These are phyloP conservation scores for Jaculus jaculus DNA, from an alignment of 2,113 vertebrate genomes.

Conservation along the genomic window DNA sequence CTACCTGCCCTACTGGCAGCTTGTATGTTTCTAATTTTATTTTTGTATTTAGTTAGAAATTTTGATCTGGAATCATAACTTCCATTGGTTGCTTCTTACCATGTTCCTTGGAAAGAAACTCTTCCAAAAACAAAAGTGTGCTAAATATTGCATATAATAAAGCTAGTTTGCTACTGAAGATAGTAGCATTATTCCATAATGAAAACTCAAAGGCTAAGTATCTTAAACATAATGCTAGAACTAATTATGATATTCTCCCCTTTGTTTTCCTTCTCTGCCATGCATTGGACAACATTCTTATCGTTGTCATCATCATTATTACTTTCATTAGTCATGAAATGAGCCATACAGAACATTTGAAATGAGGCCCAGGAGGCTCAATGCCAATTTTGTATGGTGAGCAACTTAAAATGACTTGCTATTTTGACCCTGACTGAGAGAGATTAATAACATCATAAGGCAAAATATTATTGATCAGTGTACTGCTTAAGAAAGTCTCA, in stretches of 20 bases:
- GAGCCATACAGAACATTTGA: background rate
- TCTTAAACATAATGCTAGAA: background rate
- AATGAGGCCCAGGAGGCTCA: background rate
- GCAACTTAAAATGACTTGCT: conserved; percentile 38
- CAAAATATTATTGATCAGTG: conserved; percentile 35
- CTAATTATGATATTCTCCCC: background rate
- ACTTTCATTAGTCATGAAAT: conserved; percentile 67
- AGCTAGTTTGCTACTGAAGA: background rate
- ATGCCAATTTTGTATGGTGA: background rate
- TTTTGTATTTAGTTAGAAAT: background rate
- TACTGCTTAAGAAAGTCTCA: background rate
- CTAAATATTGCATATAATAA: background rate
- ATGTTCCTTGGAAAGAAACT: background rate
- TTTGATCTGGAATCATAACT: background rate
- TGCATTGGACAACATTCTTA: background rate
- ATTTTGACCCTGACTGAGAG: background rate
- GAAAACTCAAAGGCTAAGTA: background rate
- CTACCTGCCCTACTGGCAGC: background rate
- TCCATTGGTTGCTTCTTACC: background rate
- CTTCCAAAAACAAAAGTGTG: background rate
- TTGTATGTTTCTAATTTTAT: background rate
- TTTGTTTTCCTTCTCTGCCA: background rate
- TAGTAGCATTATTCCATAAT: background rate
- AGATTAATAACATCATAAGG: conserved; percentile 26
- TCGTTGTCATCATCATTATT: conserved; percentile 31